These are phyloP conservation scores for Netta rufina DNA, from an alignment of 2,797 vertebrate genomes.

Conservation along the genomic window DNA sequence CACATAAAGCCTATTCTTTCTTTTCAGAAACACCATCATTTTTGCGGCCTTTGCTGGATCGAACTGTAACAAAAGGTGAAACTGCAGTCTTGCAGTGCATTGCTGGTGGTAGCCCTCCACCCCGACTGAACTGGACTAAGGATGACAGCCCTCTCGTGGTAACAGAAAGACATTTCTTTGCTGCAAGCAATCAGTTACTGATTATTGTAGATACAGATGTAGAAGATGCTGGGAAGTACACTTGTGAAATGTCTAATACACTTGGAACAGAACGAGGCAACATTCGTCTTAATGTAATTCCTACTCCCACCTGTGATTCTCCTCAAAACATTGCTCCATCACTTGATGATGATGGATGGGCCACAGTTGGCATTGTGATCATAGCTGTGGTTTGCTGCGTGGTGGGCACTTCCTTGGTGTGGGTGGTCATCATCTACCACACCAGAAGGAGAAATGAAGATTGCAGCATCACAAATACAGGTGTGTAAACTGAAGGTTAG, in stretches of 20 bases:
- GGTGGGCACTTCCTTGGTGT: conserved; percentile 96
- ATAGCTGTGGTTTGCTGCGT: conserved; percentile 98
- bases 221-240: conserved; percentile 91
- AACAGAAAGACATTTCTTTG: conserved; percentile 96
- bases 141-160: conserved; percentile 90
- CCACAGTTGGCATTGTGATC: conserved; percentile 95
- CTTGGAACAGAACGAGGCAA: conserved; percentile 93
- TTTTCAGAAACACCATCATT: conserved; percentile 93
- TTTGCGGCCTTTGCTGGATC: conserved; percentile 89
- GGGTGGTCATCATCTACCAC: conserved; percentile 99
- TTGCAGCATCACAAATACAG: conserved; percentile 97
- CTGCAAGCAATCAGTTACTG: conserved; percentile 94
- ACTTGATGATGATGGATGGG: conserved; percentile 89
- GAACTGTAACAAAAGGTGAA: conserved; percentile 91
- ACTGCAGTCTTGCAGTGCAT: conserved; percentile 96
- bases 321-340: conserved; percentile 79
- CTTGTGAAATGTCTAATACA: conserved; percentile 95
- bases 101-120: conserved; percentile 92
- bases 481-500: conserved; percentile 77
- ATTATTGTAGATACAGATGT: conserved; percentile 93
- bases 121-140: conserved; percentile 95
- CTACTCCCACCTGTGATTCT: conserved; percentile 92
- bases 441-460: conserved; percentile 92
- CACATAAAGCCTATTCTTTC: neutral
- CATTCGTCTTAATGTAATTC: conserved; percentile 88